Conservation (phyloP, 2,888 invertebrate genomes). For the Tetragonisca angustula region DNA sequence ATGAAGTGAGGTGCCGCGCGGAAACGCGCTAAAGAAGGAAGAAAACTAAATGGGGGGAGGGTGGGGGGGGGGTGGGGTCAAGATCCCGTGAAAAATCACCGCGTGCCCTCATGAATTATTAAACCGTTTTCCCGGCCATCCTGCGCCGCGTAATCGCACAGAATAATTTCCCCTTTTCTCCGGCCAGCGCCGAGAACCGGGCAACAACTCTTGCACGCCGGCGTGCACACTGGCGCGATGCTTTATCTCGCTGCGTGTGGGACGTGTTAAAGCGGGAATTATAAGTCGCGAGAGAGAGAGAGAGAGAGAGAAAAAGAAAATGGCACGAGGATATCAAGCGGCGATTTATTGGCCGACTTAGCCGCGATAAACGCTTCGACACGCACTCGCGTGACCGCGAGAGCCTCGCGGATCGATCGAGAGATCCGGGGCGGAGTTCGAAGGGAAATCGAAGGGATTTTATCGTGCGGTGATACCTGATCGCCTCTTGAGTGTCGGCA, state of each 20-base stretch:
- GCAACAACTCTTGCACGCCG: background rate
- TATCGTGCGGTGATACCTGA: background rate
- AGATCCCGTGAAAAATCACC: conserved; percentile 57
- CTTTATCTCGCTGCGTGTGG: conserved; percentile 44
- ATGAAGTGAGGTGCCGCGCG: background rate
- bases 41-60: background rate
- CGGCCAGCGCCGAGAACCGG: background rate
- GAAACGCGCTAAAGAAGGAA: background rate
- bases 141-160: conserved; percentile 49
- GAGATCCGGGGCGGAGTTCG: background rate
- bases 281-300: conserved; percentile 46
- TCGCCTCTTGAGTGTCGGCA: background rate
- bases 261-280: conserved; percentile 57
- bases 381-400: conserved; percentile 66
- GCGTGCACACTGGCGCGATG: conserved; percentile 45
- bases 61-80: conserved; percentile 8
- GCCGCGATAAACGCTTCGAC: conserved; percentile 39
- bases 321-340: conserved; percentile 54
- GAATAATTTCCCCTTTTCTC: conserved; percentile 50
- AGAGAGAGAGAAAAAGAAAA: background rate
- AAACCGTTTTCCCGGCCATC: conserved; percentile 45
- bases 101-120: conserved; percentile 49
- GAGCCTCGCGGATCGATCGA: conserved; percentile 7
- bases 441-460: background rate
- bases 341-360: conserved; percentile 45